Conservation (phyloP, 2,113 vertebrate species). For the Leptobrachium ailaonicum region DNA sequence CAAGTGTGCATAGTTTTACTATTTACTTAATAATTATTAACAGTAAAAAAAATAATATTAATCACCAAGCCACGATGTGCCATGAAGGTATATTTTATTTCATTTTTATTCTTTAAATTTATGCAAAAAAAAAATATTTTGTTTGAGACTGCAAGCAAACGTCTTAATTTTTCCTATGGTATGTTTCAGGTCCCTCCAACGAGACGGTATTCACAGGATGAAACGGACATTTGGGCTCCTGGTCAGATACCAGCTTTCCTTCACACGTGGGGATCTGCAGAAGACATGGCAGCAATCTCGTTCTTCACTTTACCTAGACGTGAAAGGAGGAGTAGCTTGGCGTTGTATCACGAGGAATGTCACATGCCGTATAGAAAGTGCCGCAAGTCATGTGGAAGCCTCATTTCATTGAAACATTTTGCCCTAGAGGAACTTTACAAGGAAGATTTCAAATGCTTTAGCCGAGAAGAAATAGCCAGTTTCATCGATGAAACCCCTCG, state of each 20-base stretch:
- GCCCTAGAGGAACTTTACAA: constrained; percentile 66
- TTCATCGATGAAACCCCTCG: constrained; percentile 79
- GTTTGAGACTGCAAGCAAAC: neutral
- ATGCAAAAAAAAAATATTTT: neutral
- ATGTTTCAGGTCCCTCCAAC: constrained; percentile 81
- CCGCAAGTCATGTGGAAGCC: constrained; percentile 78
- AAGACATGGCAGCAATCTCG: constrained; percentile 74
- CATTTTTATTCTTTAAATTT: neutral
- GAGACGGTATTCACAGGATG: constrained; percentile 90
- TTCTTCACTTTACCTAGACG: constrained; percentile 73
- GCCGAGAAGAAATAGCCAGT: constrained; percentile 78
- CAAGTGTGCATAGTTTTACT: too few species aligned
- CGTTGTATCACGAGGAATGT: constrained; percentile 74
- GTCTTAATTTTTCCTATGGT: neutral
- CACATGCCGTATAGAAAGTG: constrained; percentile 72
- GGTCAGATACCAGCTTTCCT: constrained; percentile 79
- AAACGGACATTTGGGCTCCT: constrained; percentile 84
- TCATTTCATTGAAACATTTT: constrained; percentile 70
- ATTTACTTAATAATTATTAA: neutral
- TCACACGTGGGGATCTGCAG: constrained; percentile 82
- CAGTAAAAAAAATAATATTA: neutral
- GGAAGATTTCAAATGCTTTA: constrained; percentile 72
- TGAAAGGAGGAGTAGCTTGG: constrained; percentile 73
- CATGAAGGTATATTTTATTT: constrained; percentile 22
- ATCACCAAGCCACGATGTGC: constrained; percentile 46